Evolutionary conservation across 2,888 invertebrate genomes (phyloP).

Genomic region (Rhamphomyia laevipes): DNA sequence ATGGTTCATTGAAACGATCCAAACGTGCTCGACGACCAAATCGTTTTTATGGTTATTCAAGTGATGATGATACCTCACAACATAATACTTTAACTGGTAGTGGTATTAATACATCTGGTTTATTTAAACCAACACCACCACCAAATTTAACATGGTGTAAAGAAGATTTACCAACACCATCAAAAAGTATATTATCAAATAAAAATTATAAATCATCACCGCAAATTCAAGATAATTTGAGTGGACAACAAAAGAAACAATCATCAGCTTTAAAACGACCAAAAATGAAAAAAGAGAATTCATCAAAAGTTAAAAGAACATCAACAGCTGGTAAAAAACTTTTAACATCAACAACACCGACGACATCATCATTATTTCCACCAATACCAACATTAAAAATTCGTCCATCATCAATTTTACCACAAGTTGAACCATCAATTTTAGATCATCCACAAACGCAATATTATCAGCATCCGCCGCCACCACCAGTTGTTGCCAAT

Average conservation of each 20-base stretch:
- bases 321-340: neutral
- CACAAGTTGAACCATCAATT: conserved; percentile 41
- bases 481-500: conserved; percentile 13
- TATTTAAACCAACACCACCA: conserved; percentile 45
- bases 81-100: neutral
- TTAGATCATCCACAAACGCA: conserved; percentile 22
- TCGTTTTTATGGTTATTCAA: conserved; percentile 78
- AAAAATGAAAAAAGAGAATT: neutral
- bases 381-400: conserved; percentile 40
- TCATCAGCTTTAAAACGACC: neutral
- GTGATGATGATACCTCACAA: conserved; percentile 54
- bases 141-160: conserved; percentile 64
- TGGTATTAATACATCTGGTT: neutral
- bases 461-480: conserved; percentile 6
- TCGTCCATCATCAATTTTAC: conserved; percentile 32
- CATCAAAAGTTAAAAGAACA: neutral
- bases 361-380: conserved; percentile 35
- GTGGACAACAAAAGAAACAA: conserved; percentile 12
- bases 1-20: conserved; percentile 52
- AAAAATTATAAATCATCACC: conserved; percentile 12
- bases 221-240: neutral
- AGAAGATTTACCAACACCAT: conserved; percentile 52
- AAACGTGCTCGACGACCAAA: conserved; percentile 72
- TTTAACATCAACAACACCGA: conserved; percentile 6
- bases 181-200: conserved; percentile 25